A percentile compares a stretch with the other conserved stretches of the same genome.
phyloP scores from a whole-genome alignment of 2,113 vertebrate species.

The Blennius ocellaris region DNA sequence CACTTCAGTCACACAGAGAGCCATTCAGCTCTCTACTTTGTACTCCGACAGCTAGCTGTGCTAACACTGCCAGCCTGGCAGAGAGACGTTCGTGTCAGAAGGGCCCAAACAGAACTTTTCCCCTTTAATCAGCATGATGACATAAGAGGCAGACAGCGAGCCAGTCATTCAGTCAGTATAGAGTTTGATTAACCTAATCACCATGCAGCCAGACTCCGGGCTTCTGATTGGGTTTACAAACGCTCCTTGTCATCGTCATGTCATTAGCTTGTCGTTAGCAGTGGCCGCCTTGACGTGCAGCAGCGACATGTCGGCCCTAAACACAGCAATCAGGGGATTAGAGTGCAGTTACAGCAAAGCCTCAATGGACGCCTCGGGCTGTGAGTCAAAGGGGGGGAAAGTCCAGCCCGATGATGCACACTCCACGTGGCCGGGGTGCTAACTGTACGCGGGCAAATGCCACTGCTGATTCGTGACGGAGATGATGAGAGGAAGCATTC shows the following conservation, averaged over 20 bases:
- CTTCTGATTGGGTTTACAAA: conserved; percentile 81
- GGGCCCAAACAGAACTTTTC: conserved; percentile 44
- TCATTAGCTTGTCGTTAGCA: conserved; percentile 77
- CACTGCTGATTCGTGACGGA: conserved; percentile 65
- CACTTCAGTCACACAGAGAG: neutral
- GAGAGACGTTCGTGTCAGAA: conserved; percentile 39
- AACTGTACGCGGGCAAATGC: conserved; percentile 60
- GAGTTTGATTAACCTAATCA: conserved; percentile 80
- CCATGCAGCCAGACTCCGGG: conserved; percentile 65
- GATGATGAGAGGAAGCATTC: conserved; percentile 77
- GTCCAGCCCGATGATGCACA: conserved; percentile 48
- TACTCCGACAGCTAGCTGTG: conserved; percentile 9
- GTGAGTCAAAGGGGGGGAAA: conserved; percentile 68
- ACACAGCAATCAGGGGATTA: conserved; percentile 83
- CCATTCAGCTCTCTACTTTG: neutral
- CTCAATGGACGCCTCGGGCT: conserved; percentile 64
- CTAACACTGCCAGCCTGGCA: conserved; percentile 62
- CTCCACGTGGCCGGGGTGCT: conserved; percentile 58
- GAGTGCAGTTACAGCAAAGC: conserved; percentile 71
- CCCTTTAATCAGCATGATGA: conserved; percentile 78
- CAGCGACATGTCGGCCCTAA: conserved; percentile 69
- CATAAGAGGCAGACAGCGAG: conserved; percentile 63
- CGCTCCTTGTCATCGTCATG: conserved; percentile 74
- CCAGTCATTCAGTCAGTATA: conserved; percentile 62
- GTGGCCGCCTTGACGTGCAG: conserved; percentile 73